phyloP scores from a whole-genome alignment of 2,888 invertebrate genomes.

The Orchesella flavescens region DNA sequence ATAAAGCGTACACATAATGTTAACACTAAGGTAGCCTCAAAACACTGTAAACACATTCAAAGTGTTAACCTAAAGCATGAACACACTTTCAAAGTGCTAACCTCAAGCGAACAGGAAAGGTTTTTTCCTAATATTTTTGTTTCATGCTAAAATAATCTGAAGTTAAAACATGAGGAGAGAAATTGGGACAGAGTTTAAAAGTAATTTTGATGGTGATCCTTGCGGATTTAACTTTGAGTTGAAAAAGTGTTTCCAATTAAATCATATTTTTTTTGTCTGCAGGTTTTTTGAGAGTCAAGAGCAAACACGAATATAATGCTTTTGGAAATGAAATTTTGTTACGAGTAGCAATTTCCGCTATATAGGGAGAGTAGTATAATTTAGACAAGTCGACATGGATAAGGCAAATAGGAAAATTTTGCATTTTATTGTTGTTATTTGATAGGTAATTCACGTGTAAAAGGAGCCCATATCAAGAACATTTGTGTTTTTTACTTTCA shows the following conservation, averaged over 20 bases:
- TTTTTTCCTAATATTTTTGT: constrained; percentile 3
- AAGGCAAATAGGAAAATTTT: background rate
- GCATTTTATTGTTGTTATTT: background rate
- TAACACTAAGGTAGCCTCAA: no score
- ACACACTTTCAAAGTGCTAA: no score
- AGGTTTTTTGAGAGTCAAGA: no score
- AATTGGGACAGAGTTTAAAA: constrained; percentile 53
- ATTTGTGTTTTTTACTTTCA: constrained; percentile 47
- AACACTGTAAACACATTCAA: no score
- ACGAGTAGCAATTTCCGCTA: no score
- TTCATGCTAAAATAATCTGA: background rate
- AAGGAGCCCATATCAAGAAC: constrained; percentile 59
- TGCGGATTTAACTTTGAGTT: background rate
- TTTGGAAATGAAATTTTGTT: no score
- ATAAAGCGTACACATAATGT: no score
- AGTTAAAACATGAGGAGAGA: constrained; percentile 10
- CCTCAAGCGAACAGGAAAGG: background rate
- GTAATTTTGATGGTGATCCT: constrained; percentile 50
- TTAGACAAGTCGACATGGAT: no score
- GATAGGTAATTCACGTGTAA: constrained; percentile 57
- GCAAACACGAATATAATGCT: background rate
- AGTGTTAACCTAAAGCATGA: no score
- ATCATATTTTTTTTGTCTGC: background rate
- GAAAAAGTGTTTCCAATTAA: no score
- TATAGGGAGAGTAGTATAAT: no score